phyloP scores from a whole-genome alignment of 2,797 vertebrate genomes.

The Anguilla pacifica region DNA sequence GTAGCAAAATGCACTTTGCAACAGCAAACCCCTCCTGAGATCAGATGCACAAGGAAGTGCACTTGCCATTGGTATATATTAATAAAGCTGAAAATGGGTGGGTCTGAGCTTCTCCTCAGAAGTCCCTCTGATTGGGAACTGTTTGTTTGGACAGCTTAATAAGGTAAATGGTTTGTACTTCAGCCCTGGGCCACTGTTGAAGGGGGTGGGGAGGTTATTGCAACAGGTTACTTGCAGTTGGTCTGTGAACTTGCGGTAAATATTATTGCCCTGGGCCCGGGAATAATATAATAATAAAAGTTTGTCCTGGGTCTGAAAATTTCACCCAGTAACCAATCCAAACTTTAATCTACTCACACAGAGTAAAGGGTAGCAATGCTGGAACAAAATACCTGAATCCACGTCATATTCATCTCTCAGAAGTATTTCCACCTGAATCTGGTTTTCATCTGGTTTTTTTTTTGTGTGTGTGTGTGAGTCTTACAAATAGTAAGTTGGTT shows the following conservation, averaged over 20 bases:
- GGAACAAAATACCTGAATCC: background rate
- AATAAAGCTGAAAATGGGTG: constrained; percentile 24
- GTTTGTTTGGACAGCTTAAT: constrained; percentile 27
- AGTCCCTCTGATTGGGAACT: constrained; percentile 28
- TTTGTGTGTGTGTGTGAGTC: no score
- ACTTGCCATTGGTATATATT: constrained; percentile 24
- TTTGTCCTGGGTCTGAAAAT: no score
- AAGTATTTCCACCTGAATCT: background rate
- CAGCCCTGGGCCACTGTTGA: background rate
- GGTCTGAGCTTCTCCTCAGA: constrained; percentile 25
- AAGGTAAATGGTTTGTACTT: background rate
- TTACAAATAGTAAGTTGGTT: background rate
- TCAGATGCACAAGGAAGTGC: background rate
- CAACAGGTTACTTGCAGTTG: no score
- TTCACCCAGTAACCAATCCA: no score
- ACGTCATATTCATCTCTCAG: background rate
- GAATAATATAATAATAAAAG: no score
- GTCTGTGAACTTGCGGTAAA: no score
- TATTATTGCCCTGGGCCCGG: no score
- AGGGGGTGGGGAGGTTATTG: no score
- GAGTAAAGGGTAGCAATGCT: background rate
- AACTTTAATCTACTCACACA: constrained; percentile 12
- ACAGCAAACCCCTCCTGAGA: constrained; percentile 22
- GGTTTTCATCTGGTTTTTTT: background rate
- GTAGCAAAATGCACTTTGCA: background rate